Percentiles rank a stretch among this genome's conserved stretches.
phyloP scores from a whole-genome alignment of 2,888 invertebrate genomes.

The Caprella mutica region DNA sequence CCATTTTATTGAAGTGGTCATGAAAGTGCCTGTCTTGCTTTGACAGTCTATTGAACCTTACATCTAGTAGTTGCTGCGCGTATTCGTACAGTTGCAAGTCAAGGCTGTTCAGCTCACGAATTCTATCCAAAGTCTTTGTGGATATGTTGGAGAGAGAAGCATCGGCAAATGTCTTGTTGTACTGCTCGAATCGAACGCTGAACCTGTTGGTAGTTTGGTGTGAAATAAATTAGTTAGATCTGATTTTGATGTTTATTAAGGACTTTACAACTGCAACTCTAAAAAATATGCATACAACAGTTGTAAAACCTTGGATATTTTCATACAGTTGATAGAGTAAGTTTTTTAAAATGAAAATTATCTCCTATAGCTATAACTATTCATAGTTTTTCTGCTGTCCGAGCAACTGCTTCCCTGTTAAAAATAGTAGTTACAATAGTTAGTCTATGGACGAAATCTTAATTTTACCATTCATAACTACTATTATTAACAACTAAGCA shows the following conservation, averaged over 20 bases:
- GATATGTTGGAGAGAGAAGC: slow-evolving; percentile 66
- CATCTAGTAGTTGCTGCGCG: slow-evolving; percentile 68
- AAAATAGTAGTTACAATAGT: too few species aligned
- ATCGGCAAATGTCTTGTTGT: slow-evolving; percentile 78
- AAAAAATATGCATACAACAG: background rate
- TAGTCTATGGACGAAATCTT: too few species aligned
- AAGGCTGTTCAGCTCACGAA: slow-evolving; percentile 69
- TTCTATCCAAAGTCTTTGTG: slow-evolving; percentile 58
- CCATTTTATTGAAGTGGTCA: slow-evolving; percentile 30
- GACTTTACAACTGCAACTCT: background rate
- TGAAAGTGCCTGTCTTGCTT: slow-evolving; percentile 22
- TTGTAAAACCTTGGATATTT: background rate
- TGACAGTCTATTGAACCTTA: slow-evolving; percentile 49
- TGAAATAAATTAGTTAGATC: background rate
- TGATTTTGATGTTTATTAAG: background rate
- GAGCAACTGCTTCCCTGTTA: too few species aligned
- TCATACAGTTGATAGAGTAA: background rate
- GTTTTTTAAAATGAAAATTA: too few species aligned
- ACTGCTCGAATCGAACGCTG: slow-evolving; percentile 52
- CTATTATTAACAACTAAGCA: too few species aligned
- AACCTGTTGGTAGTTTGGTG: slow-evolving; percentile 14
- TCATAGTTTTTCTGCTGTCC: too few species aligned
- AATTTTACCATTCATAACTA: too few species aligned
- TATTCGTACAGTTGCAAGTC: slow-evolving; percentile 88
- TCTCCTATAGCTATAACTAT: too few species aligned